phyloP scores from a whole-genome alignment of 2,888 invertebrate species.

The Dryocosmus kuriphilus region DNA sequence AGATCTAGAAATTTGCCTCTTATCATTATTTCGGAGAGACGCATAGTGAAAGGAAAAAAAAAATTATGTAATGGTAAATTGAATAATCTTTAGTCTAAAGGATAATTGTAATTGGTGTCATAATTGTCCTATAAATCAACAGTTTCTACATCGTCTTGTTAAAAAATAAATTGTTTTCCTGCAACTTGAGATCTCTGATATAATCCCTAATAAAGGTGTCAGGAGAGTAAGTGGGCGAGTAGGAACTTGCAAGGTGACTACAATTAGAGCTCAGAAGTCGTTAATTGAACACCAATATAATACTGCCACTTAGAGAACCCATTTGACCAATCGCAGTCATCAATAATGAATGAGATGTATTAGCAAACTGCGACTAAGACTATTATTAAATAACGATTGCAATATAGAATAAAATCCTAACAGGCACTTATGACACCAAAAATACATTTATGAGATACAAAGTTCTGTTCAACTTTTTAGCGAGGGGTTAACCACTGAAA shows the following conservation, averaged over 20 bases:
- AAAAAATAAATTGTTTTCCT: not conserved
- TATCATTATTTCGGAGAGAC: too few species aligned
- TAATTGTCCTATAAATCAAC: not conserved
- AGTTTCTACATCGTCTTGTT: not conserved
- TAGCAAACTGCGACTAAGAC: conserved; percentile 4
- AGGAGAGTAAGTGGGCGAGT: conserved; percentile 11
- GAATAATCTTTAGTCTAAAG: not conserved
- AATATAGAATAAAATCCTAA: conserved; percentile 1
- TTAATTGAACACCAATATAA: conserved; percentile 57
- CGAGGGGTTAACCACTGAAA: too few species aligned
- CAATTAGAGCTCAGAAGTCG: conserved; percentile 55
- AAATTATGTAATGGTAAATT: not conserved
- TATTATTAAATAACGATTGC: conserved; percentile 26
- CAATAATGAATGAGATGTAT: conserved; percentile 28
- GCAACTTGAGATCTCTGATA: conserved; percentile 1
- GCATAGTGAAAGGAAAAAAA: not conserved
- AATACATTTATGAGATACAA: not conserved
- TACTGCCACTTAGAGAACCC: conserved; percentile 25
- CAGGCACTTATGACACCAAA: not conserved
- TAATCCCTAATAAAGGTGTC: conserved; percentile 30
- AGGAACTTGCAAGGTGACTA: conserved; percentile 48
- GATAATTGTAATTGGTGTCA: not conserved
- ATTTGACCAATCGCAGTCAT: conserved; percentile 26
- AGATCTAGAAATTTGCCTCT: too few species aligned
- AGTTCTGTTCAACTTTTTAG: too few species aligned